Conservation (phyloP, 2,797 vertebrate genomes). For the Malurus splendens region DNA sequence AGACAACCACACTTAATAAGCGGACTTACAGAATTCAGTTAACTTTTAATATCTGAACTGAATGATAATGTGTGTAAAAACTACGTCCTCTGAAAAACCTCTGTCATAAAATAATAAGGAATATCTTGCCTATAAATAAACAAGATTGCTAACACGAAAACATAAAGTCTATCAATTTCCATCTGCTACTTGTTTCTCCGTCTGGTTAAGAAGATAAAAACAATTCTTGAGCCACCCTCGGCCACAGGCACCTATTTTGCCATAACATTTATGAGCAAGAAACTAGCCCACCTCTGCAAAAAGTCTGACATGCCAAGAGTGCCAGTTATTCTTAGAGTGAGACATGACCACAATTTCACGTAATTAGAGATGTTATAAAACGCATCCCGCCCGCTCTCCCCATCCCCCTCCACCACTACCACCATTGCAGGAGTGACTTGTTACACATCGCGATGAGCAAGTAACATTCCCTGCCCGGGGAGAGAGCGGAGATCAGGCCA, state of each 20-base stretch:
- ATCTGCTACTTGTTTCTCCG: conserved; percentile 8
- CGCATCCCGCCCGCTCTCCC: conserved; percentile 42
- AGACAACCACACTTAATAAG: background rate
- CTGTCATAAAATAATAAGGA: background rate
- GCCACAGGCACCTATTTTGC: background rate
- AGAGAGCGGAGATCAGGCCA: background rate
- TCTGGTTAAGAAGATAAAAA: conserved; percentile 16
- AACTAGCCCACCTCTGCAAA: conserved; percentile 1
- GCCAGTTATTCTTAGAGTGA: conserved; percentile 35
- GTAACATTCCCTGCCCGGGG: background rate
- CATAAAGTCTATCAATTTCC: background rate
- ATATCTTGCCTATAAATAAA: background rate
- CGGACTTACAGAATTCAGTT: background rate
- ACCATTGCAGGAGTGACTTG: conserved; percentile 47
- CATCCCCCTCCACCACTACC: conserved; percentile 39
- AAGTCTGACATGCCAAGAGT: conserved; percentile 39
- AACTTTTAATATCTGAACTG: background rate
- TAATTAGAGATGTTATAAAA: conserved; percentile 56
- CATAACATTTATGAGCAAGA: background rate
- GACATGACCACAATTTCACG: conserved; percentile 33
- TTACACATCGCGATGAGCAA: conserved; percentile 40
- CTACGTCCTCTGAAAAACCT: background rate
- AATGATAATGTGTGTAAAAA: background rate
- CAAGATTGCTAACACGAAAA: conserved; percentile 4
- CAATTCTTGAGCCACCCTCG: conserved; percentile 15